Evolutionary conservation across 1,140 invertebrate genomes (phyloP).

Genomic region (Euwallacea fornicatus): DNA sequence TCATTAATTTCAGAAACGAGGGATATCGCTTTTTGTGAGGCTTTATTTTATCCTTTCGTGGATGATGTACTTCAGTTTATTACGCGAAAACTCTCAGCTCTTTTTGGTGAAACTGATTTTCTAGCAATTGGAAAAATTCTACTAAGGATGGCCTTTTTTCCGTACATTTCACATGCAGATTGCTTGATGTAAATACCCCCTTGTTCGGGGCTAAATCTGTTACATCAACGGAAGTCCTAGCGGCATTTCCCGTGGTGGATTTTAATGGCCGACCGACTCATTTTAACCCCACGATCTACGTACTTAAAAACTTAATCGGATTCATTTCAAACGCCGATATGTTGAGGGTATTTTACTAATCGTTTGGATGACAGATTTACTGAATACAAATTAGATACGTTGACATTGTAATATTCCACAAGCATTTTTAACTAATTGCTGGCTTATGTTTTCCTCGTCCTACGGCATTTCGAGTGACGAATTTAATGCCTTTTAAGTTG

Average conservation of each 20-base stretch:
- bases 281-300: conserved; percentile 20
- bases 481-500: too few species aligned
- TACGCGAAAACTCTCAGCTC: too few species aligned
- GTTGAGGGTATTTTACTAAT: conserved; percentile 39
- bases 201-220: conserved; percentile 6
- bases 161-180: too few species aligned
- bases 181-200: not conserved
- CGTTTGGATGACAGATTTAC: conserved; percentile 38
- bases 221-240: conserved; percentile 13
- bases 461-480: too few species aligned
- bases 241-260: conserved; percentile 20
- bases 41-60: too few species aligned
- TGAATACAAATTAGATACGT: conserved; percentile 28
- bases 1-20: conserved; percentile 53
- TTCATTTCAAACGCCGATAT: conserved; percentile 51
- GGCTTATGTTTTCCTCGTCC: too few species aligned
- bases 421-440: conserved; percentile 2
- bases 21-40: conserved; percentile 36
- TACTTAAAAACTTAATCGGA: conserved; percentile 35
- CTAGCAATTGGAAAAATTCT: too few species aligned
- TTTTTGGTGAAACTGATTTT: too few species aligned
- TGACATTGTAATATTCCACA: not conserved
- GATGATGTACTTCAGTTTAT: too few species aligned
- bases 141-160: too few species aligned
- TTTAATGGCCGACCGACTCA: conserved; percentile 11